Conservation (phyloP, 2,113 vertebrate genomes). For the Eurystomus gularis region DNA sequence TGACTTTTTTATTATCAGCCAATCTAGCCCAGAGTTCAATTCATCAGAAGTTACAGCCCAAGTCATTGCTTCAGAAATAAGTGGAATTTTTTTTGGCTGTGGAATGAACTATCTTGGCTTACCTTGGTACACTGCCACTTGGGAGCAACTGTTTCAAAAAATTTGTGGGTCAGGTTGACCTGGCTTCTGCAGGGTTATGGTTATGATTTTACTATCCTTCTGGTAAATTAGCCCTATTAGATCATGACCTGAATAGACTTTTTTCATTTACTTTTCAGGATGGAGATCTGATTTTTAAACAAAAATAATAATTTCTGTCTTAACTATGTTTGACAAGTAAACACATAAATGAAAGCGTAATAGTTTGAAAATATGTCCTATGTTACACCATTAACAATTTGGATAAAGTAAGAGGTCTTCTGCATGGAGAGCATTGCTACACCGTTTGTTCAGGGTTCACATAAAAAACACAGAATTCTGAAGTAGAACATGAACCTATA, state of each 20-base stretch:
- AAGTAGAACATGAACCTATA: neutral
- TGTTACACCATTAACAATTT: neutral
- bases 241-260: neutral
- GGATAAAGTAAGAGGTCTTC: neutral
- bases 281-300: neutral
- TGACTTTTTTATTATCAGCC: neutral
- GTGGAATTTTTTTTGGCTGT: neutral
- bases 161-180: neutral
- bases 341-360: neutral
- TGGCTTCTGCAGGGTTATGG: neutral
- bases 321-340: neutral
- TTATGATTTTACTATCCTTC: neutral
- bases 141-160: neutral
- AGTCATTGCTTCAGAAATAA: neutral
- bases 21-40: neutral
- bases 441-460: neutral
- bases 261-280: neutral
- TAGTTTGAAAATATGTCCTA: neutral
- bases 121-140: neutral
- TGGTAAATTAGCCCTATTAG: neutral
- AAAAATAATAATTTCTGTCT: neutral
- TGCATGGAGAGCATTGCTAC: neutral
- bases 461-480: neutral
- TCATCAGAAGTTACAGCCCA: neutral
- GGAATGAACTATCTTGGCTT: neutral